Base-by-base conservation (phyloP, 2,888 invertebrate genomes). In the Sminthurinus aureus region DNA sequence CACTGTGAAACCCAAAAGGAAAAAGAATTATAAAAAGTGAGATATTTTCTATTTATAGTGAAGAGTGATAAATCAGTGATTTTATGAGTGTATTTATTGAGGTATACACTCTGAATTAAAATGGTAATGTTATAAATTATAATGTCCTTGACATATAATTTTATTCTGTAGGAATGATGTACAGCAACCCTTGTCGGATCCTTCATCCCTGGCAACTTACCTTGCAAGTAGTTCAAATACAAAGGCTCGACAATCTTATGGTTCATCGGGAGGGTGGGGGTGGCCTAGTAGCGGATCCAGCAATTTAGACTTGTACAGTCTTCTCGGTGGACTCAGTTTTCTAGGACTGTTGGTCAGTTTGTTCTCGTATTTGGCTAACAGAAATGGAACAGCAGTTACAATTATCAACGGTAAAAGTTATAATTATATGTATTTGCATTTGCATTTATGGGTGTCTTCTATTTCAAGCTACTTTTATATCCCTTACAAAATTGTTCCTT, bases 301-400 rank as follows among this genome's bases (percentile, higher is more conserved):
- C 50, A 76, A 82, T 74, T 12, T 75, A n/a, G 82, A 82, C 22
- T 26, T 82, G 75, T 82, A 82, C 82, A 82, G 82, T 67, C 38
- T 82, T 9, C 67, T 82, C 1, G 82, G 75, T 8, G 82, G 82
- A 2, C 50, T 82, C 13, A 67, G 76, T 26, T 82, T 82, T 38
- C 66, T 82, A 20, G 78, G 78, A 22, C 64, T 78, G 18, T 3
- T 78, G 22, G 66, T 22, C 78, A 66, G 64, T 26, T 15, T 78
- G 4, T 78, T 78, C 26, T 24, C 66, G 9, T 78, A n/a, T 38
- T 26, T 78, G 22, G 22, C 66, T n/a, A 24, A 20, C 6, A 0
- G 26, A 18, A 18, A 12, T 12, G 24, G 66, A 15, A 66, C 66
- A 66, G 66, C 78, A 64, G 20, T 66, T 13, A 78, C 66, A 15